A percentile compares a stretch with the other conserved stretches of the same genome.
These are phyloP conservation scores for Hoplostethus mediterraneus DNA, from an alignment of 2,797 vertebrate species.

Conservation along the genomic window DNA sequence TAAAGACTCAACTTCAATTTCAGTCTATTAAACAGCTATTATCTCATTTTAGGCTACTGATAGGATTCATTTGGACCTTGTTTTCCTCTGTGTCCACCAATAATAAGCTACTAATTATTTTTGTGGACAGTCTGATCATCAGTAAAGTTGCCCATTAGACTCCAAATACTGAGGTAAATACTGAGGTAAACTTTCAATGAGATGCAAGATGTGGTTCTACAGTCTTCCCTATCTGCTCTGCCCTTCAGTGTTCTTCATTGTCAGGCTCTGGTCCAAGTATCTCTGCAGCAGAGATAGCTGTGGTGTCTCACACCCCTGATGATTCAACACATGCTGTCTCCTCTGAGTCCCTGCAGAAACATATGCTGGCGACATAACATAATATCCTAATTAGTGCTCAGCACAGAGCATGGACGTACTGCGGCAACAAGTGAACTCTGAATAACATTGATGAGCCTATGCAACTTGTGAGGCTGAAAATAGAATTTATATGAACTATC, in stretches of 20 bases:
- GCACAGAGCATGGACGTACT: slow-evolving; percentile 34
- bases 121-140: background rate
- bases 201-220: no score
- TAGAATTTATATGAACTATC: no score
- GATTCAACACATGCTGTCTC: slow-evolving; percentile 32
- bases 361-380: slow-evolving; percentile 42
- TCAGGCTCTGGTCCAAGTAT: background rate
- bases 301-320: slow-evolving; percentile 11
- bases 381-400: slow-evolving; percentile 38
- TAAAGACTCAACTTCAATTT: slow-evolving; percentile 8
- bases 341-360: slow-evolving; percentile 27
- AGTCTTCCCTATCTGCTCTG: slow-evolving; percentile 1
- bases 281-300: background rate
- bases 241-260: background rate
- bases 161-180: background rate
- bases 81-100: background rate
- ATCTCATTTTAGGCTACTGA: background rate
- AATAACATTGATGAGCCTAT: slow-evolving; percentile 6
- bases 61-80: background rate
- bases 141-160: background rate
- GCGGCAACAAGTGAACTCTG: slow-evolving; percentile 18
- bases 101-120: background rate
- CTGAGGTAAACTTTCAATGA: no score
- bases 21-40: slow-evolving; percentile 2
- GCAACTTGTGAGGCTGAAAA: background rate